phyloP scores from a whole-genome alignment of 2,888 invertebrate genomes.

The Agrochola macilenta region DNA sequence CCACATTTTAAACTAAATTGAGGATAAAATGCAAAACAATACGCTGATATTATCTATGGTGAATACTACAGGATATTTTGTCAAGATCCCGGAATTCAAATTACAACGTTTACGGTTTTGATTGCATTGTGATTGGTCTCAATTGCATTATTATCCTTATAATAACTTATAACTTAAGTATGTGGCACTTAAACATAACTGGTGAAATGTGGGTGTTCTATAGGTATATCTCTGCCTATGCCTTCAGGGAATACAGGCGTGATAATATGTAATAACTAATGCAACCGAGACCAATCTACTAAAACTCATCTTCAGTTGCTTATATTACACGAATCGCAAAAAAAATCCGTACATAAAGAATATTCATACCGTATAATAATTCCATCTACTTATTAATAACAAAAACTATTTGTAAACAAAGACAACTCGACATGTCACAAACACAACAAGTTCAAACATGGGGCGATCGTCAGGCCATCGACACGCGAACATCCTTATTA shows the following conservation, averaged over 20 bases:
- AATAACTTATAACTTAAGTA: too few relatives aligned
- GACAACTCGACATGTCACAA: constrained; percentile 1
- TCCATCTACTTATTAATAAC: background rate
- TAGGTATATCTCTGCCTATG: too few relatives aligned
- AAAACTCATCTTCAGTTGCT: background rate
- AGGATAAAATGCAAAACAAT: too few relatives aligned
- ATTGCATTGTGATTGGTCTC: background rate
- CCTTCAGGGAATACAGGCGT: too few relatives aligned
- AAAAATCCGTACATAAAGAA: too few relatives aligned
- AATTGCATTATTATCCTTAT: background rate
- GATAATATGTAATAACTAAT: too few relatives aligned
- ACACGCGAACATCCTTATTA: constrained; percentile 88
- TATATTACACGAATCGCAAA: background rate
- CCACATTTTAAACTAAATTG: too few relatives aligned
- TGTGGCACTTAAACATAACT: too few relatives aligned
- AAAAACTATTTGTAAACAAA: constrained; percentile 32
- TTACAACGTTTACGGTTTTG: background rate
- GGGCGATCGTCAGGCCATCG: constrained; percentile 78
- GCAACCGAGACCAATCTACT: too few relatives aligned
- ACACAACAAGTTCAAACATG: constrained; percentile 52
- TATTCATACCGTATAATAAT: background rate
- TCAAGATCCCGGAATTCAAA: background rate
- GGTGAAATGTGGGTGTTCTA: too few relatives aligned
- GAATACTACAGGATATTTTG: too few relatives aligned
- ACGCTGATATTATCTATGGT: too few relatives aligned